A percentile compares a stretch with the other conserved stretches of the same genome.
These are phyloP conservation scores for Eilema sororculum DNA, from an alignment of 2,888 invertebrate genomes.

Conservation along the genomic window DNA sequence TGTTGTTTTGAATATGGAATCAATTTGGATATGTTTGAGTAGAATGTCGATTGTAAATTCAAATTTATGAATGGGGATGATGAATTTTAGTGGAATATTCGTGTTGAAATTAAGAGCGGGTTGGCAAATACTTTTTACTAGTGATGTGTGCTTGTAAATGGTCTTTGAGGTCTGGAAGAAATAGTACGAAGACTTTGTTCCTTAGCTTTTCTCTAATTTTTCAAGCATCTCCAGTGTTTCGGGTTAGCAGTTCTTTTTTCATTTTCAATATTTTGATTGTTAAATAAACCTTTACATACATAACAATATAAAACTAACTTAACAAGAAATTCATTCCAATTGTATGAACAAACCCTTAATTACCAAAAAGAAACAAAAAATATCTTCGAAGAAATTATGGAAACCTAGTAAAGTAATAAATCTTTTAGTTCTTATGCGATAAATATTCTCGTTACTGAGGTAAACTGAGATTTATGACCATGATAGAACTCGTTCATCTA, in stretches of 20 bases:
- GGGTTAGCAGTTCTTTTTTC: too few species aligned
- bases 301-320: neutral
- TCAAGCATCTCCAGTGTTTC: too few species aligned
- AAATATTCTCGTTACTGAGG: constrained; percentile 6
- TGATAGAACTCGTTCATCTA: constrained; percentile 3
- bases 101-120: neutral
- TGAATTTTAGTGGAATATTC: neutral
- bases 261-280: neutral
- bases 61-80: neutral
- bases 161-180: too few species aligned
- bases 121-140: neutral
- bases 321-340: neutral
- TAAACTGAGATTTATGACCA: neutral
- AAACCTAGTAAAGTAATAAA: constrained; percentile 4
- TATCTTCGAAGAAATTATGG: neutral
- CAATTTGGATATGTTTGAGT: constrained; percentile 1
- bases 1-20: constrained; percentile 31
- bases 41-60: neutral
- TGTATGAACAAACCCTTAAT: neutral
- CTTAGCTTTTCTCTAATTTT: too few species aligned
- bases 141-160: too few species aligned
- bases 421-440: neutral
- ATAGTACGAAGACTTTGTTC: too few species aligned
- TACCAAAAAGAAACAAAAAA: neutral
- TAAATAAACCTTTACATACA: too few species aligned